phyloP scores from a whole-genome alignment of 1,140 invertebrate species.

The Eumeta japonica region DNA sequence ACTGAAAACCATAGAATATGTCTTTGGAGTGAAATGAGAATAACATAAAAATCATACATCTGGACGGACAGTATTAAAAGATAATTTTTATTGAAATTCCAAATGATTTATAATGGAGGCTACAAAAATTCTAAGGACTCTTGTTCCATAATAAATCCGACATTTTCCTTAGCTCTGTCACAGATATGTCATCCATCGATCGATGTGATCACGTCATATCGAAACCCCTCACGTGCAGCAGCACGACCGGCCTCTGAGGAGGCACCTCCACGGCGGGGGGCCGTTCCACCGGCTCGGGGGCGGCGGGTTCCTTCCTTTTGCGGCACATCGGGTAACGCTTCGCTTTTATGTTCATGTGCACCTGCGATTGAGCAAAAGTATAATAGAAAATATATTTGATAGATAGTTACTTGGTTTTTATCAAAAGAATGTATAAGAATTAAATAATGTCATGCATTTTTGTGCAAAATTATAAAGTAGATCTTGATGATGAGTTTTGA shows the following conservation, averaged over 20 bases:
- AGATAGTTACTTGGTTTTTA: background rate
- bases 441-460: background rate
- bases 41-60: no score
- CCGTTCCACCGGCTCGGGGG: background rate
- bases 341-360: conserved; percentile 37
- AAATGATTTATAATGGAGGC: no score
- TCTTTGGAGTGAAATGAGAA: no score
- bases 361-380: no score
- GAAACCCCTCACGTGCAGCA: conserved; percentile 2
- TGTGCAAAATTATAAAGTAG: background rate
- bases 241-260: background rate
- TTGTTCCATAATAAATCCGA: no score
- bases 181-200: background rate
- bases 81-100: no score
- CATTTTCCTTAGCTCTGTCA: background rate
- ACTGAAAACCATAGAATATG: no score
- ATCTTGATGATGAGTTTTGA: no score
- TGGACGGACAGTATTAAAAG: no score
- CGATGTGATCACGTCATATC: background rate
- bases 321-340: conserved; percentile 27
- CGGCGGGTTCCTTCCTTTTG: conserved; percentile 23
- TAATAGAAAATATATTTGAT: conserved; percentile 7
- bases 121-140: no score
- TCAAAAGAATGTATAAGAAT: background rate
- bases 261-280: background rate